These are phyloP conservation scores for Agrochola lychnidis DNA, from an alignment of 2,888 invertebrate species.

Conservation along the genomic window DNA sequence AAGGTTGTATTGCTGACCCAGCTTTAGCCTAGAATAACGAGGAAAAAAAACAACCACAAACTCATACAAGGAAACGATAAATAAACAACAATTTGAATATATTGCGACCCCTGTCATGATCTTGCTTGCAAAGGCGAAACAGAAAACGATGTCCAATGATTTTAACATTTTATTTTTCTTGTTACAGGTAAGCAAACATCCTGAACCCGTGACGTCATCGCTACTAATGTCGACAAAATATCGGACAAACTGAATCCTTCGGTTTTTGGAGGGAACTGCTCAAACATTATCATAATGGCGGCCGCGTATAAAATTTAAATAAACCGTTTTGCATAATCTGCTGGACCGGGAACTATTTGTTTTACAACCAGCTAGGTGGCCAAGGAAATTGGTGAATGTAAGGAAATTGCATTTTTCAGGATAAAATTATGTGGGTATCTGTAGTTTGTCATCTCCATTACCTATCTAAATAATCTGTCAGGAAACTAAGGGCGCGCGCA, in stretches of 20 bases:
- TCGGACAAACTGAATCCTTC: constrained; percentile 27
- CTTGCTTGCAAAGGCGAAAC: constrained; percentile 20
- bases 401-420: constrained; percentile 5
- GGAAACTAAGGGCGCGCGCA: too few species aligned
- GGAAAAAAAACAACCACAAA: not conserved
- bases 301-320: constrained; percentile 72
- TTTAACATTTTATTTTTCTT: constrained; percentile 49
- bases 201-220: constrained; percentile 25
- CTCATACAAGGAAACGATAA: constrained; percentile 2
- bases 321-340: constrained; percentile 72
- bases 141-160: constrained; percentile 21
- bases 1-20: not conserved
- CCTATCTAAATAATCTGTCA: not conserved
- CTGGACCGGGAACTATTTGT: constrained; percentile 49
- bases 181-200: constrained; percentile 51
- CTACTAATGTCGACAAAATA: constrained; percentile 43
- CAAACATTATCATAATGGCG: constrained; percentile 67
- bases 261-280: constrained; percentile 59
- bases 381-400: constrained; percentile 9
- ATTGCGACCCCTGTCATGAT: constrained; percentile 4
- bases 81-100: constrained; percentile 27
- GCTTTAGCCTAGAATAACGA: not conserved
- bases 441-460: not conserved
- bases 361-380: constrained; percentile 28
- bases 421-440: not conserved